Evolutionary conservation across 2,888 invertebrate genomes (phyloP), one percentile per base, ranked within the genome.

Genomic region (Oscheius onirici): DNA sequence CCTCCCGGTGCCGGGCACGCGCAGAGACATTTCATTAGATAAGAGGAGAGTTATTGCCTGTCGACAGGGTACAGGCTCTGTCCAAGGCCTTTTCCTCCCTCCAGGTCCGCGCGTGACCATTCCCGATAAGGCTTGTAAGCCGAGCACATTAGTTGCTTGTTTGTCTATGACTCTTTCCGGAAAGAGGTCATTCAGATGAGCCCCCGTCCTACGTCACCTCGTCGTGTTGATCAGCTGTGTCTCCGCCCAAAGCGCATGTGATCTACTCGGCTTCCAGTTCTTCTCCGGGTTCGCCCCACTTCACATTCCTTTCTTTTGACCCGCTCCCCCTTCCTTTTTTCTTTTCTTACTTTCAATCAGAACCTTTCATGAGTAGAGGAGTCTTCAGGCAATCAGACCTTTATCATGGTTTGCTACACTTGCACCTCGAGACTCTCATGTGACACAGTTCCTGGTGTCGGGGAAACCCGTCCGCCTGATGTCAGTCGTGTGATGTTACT

Each of bases 221-320:
- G 26, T 26, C 55, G n/a, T 40, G 20, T 34, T 52, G 55, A 55
- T 55, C 55, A 55, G 55, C 55, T 55, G 55, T n/a, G 55, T 24
- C 26, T 11, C 26, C 55, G 55, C 55, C 55, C 55, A 40, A 15
- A 46, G 46, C 46, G 41, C 58, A 43, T 43, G 58, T 58, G 58
- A 58, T 58, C 58, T 58, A 58, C 58, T 58, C 41, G 58, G 58
- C 24, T 58, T 58, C 58, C 58, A 58, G 58, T 58, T 58, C 58
- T 26, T 11, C 55, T 17, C 28, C 55, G 26, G 55, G 52, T 52
- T 52, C 52, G 13, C 17, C 24, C 17, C 11, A 11, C 11, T 8
- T 8, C 20, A 3, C 13, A 28, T 26, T 55, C 55, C 24, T 11
- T 51, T 51, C 20, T 8, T 8, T 34, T 20, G 51, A 51, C 51